Conservation (phyloP, 2,797 vertebrate genomes). For the Aldrovandia affinis region DNA sequence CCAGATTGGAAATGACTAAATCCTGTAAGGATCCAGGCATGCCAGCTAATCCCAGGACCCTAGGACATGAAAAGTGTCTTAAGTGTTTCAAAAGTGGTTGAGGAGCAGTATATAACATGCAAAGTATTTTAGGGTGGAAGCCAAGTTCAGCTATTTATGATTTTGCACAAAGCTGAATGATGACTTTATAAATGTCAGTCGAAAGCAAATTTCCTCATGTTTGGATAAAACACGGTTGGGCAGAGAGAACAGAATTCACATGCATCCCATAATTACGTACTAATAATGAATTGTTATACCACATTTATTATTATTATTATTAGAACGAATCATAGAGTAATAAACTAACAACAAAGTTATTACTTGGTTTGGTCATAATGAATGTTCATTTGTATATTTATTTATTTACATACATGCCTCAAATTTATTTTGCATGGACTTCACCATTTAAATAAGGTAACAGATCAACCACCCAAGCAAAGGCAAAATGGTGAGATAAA, state of each 20-base stretch:
- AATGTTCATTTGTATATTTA: background rate
- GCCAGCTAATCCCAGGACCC: too few species aligned
- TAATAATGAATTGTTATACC: too few species aligned
- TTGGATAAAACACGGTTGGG: background rate
- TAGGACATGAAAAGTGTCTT: slow-evolving; percentile 63
- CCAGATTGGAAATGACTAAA: background rate
- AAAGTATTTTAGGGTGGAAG: background rate
- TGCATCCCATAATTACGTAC: background rate
- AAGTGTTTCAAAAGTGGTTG: slow-evolving; percentile 54
- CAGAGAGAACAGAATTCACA: background rate
- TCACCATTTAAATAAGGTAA: slow-evolving; percentile 4
- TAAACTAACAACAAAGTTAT: background rate
- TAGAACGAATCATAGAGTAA: background rate
- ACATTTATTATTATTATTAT: too few species aligned
- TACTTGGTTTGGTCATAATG: background rate
- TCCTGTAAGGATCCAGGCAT: background rate
- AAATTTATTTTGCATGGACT: slow-evolving; percentile 20
- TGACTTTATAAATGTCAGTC: too few species aligned
- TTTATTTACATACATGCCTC: too few species aligned
- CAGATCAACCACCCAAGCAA: slow-evolving; percentile 35
- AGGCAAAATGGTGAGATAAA: slow-evolving; percentile 34
- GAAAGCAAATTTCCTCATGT: too few species aligned
- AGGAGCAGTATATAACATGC: too few species aligned
- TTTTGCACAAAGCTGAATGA: background rate
- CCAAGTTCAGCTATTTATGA: slow-evolving; percentile 7